phyloP scores from a whole-genome alignment of 2,888 invertebrate genomes.

The Thecocarcelia acutangulata region DNA sequence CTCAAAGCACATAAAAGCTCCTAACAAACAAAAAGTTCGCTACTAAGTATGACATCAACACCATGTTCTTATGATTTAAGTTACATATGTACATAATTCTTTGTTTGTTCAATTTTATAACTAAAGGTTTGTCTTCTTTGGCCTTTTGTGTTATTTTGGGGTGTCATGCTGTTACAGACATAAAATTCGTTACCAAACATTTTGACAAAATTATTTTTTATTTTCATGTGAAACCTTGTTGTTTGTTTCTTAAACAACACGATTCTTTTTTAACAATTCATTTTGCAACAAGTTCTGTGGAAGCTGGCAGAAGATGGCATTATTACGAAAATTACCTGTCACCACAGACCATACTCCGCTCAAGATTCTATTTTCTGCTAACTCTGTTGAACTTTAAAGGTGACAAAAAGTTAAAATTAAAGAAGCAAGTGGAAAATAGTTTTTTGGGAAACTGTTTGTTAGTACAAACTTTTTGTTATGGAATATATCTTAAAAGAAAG shows the following conservation, averaged over 20 bases:
- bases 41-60: constrained; percentile 57
- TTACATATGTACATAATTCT: neutral
- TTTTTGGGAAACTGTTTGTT: too few species aligned
- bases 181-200: constrained; percentile 30
- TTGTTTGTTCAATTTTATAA: neutral
- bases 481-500: too few species aligned
- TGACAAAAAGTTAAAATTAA: constrained; percentile 17
- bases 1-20: neutral
- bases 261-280: constrained; percentile 56
- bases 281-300: constrained; percentile 46
- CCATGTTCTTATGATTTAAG: constrained; percentile 13
- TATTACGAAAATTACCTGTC: constrained; percentile 52
- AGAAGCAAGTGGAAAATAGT: neutral
- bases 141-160: constrained; percentile 26
- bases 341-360: constrained; percentile 14
- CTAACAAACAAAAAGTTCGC: constrained; percentile 3
- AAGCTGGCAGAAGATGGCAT: constrained; percentile 25
- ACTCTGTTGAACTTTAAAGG: constrained; percentile 45
- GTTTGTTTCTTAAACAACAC: constrained; percentile 49
- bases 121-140: constrained; percentile 4
- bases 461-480: too few species aligned
- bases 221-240: constrained; percentile 50
- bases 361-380: constrained; percentile 1
- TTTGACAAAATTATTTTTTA: constrained; percentile 51
- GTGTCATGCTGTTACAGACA: constrained; percentile 54